These are phyloP conservation scores for Porites evermanni DNA, from an alignment of 92 coral and sea anemone genomes.

Conservation along the genomic window DNA sequence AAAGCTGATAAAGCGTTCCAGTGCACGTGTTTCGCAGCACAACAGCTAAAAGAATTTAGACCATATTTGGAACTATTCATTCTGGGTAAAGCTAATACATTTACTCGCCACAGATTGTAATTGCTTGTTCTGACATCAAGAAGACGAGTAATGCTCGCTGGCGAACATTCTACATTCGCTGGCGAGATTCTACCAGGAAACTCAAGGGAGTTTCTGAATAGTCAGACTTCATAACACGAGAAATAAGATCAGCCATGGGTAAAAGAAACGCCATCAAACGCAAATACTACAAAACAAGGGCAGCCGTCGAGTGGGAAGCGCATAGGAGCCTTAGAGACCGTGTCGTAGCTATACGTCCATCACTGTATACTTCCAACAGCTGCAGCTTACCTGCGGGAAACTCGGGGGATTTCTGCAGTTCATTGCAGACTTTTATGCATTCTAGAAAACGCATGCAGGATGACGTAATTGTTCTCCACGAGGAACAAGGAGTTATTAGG, in stretches of 20 bases:
- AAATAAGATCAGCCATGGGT: constrained; percentile 23
- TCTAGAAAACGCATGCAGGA: constrained; percentile 4
- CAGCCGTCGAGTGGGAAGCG: constrained; percentile 35
- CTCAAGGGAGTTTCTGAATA: constrained; percentile 9
- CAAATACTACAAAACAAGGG: constrained; percentile 44
- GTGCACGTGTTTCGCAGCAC: too few relatives aligned
- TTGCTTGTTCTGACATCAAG: too few relatives aligned
- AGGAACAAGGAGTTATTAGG: constrained; percentile 1
- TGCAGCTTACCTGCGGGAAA: not conserved
- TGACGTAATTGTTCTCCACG: not conserved
- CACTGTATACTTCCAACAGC: too few relatives aligned
- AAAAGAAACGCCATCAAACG: constrained; percentile 40
- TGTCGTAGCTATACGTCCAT: not conserved
- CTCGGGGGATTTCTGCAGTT: constrained; percentile 31
- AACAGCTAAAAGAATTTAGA: too few relatives aligned
- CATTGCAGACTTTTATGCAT: constrained; percentile 35
- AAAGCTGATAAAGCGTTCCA: too few relatives aligned
- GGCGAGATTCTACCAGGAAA: constrained; percentile 1
- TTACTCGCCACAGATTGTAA: too few relatives aligned
- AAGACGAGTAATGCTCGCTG: too few relatives aligned
- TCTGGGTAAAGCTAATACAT: too few relatives aligned
- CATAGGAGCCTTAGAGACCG: constrained; percentile 18
- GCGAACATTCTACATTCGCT: too few relatives aligned
- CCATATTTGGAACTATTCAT: too few relatives aligned
- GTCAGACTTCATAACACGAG: constrained; percentile 34